Evolutionary conservation across 2,797 vertebrate species (phyloP), one percentile per base, ranked within the genome.

Genomic region (Hirundo rustica): DNA sequence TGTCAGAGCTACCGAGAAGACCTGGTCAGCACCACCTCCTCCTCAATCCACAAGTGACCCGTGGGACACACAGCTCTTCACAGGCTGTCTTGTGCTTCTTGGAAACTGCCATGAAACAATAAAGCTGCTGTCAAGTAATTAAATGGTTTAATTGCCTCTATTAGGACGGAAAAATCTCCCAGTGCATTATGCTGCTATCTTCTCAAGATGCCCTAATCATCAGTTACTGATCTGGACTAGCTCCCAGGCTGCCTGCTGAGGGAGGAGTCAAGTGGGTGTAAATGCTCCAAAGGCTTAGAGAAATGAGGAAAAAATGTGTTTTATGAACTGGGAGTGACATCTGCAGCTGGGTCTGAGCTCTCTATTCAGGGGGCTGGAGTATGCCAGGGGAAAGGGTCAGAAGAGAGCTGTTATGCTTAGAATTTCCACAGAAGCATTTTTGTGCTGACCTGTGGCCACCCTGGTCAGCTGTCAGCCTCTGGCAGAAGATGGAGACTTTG

Each of bases 81-180:
- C 1, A 2, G 75, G 32, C 61, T 65, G 50, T 38, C 34, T 58
- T 11, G 3, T 57, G 7, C 72, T 88, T 58, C 78, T 75, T 75
- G 54, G 85, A 85, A 94, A 82, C 58, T 62, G 65, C 50, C 9
- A 4, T 7, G 42, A 89, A 83, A 75, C 42, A 44, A 34, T 87
- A 91, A 87, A 87, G 32, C 81, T 50, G 66, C 92, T 89, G 66
- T 88, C 88, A 95, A 93, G 64, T 88, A 91, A 94, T 92, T 84
- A 71, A 79, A 84, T 66, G 4, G 30, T 81, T 89, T 83, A 72
- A 92, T 88, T 94, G 82, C 75, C 44, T 85, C 89, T 77, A 53
- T 80, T 89, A 78, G 74, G 91, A 92, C 51, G 36, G 58, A 68
- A 71, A 85, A 75, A 65, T 58, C 50, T 89, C 47, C 57, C 29